phyloP scores from a whole-genome alignment of 2,888 invertebrate genomes.

The Ophion ventricosus region DNA sequence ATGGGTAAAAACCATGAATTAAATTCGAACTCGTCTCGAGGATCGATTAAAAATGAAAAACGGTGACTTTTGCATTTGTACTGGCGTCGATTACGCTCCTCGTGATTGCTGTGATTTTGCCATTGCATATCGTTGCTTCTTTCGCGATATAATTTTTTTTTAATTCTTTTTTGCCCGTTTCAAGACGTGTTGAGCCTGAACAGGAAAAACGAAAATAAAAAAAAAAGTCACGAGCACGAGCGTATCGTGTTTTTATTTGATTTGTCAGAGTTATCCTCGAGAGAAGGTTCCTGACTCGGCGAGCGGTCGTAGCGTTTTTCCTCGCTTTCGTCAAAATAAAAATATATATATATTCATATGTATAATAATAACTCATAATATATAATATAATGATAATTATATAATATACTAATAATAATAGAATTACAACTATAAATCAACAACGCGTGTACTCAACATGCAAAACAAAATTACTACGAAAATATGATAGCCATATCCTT shows the following conservation, averaged over 20 bases:
- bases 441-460: constrained; percentile 77
- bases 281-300: constrained; percentile 49
- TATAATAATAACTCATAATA: constrained; percentile 42
- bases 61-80: constrained; percentile 64
- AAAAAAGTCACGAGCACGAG: constrained; percentile 28
- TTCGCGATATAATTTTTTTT: not conserved
- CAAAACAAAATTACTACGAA: constrained; percentile 72
- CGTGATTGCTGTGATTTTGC: constrained; percentile 27
- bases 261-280: constrained; percentile 58
- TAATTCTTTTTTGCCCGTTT: not conserved
- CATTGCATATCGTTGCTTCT: not conserved
- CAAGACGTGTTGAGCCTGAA: not conserved
- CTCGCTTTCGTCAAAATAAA: constrained; percentile 51
- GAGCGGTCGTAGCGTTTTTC: constrained; percentile 37
- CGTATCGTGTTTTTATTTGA: constrained; percentile 45
- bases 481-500: constrained; percentile 55
- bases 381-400: constrained; percentile 64
- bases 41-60: constrained; percentile 38
- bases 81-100: constrained; percentile 53
- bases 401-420: constrained; percentile 60
- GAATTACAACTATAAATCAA: constrained; percentile 73
- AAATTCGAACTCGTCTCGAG: constrained; percentile 59
- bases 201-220: not conserved
- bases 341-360: constrained; percentile 1
- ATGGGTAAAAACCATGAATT: constrained; percentile 31